Conservation (phyloP, 2,888 invertebrate species). For the Leptopterna dolabrata region DNA sequence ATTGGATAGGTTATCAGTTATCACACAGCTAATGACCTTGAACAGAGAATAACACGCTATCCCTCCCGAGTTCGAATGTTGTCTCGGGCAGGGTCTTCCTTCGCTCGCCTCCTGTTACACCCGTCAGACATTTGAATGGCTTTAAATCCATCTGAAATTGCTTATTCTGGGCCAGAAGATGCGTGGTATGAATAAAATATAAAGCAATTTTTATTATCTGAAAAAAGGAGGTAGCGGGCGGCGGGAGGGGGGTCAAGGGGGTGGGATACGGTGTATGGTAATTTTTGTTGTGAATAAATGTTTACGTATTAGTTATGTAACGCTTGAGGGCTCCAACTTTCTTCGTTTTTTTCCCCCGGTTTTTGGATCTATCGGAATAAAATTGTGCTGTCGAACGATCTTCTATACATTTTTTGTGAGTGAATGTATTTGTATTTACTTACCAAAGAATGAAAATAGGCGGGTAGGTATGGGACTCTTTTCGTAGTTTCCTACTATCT, state of each 20-base stretch:
- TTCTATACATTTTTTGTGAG: background rate
- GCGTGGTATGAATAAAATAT: conserved; percentile 59
- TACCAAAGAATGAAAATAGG: background rate
- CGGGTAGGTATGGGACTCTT: too few species aligned
- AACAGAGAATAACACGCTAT: too few species aligned
- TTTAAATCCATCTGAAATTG: conserved; percentile 47
- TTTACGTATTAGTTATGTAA: conserved; percentile 51
- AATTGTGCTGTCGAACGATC: background rate
- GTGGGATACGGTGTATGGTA: conserved; percentile 47
- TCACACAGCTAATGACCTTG: too few species aligned
- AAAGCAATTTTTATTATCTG: conserved; percentile 60
- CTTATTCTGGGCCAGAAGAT: conserved; percentile 49
- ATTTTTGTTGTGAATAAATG: conserved; percentile 52
- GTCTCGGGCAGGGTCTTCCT: too few species aligned
- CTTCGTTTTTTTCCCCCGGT: background rate
- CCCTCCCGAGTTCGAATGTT: too few species aligned
- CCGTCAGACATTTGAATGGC: conserved; percentile 31
- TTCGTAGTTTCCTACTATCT: too few species aligned
- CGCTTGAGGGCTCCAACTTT: conserved; percentile 39
- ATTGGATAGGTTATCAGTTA: too few species aligned
- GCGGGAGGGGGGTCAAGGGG: background rate
- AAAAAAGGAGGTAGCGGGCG: conserved; percentile 32
- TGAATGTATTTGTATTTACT: background rate
- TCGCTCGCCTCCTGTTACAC: background rate
- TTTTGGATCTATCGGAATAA: conserved; percentile 17